Conservation (phyloP, 2,797 vertebrate genomes). For the Parotocinclus haroldoi region DNA sequence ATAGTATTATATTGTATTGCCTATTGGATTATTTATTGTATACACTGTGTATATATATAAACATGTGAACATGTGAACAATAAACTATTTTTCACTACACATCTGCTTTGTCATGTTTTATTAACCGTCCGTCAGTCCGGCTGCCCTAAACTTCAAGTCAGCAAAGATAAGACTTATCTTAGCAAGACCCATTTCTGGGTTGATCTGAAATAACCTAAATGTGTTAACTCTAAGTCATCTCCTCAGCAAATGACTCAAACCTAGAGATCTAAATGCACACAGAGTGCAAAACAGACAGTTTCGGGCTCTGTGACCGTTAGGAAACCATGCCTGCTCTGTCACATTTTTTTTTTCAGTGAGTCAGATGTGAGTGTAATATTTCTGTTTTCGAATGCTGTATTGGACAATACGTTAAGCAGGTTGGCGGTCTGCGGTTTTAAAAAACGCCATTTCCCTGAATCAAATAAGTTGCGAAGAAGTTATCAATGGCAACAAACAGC, state of each 20-base stretch:
- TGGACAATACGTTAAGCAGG: slow-evolving; percentile 37
- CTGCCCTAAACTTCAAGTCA: not conserved
- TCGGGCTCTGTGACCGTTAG: slow-evolving; percentile 40
- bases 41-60: slow-evolving; percentile 47
- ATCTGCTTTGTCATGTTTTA: not conserved
- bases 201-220: slow-evolving; percentile 15
- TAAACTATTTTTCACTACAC: slow-evolving; percentile 57
- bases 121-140: not conserved
- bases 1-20: slow-evolving; percentile 44
- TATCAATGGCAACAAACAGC: slow-evolving; percentile 36
- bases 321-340: slow-evolving; percentile 14
- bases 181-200: not conserved
- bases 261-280: slow-evolving; percentile 23
- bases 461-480: slow-evolving; percentile 16
- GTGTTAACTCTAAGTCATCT: slow-evolving; percentile 36
- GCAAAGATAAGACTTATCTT: slow-evolving; percentile 14
- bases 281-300: slow-evolving; percentile 41
- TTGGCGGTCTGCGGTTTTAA: slow-evolving; percentile 22
- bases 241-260: slow-evolving; percentile 35
- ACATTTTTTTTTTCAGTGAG: slow-evolving; percentile 9
- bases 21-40: slow-evolving; percentile 58
- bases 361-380: slow-evolving; percentile 6
- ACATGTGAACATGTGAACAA: slow-evolving; percentile 58
- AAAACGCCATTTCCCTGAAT: slow-evolving; percentile 32
- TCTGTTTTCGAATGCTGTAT: slow-evolving; percentile 18